Evolutionary conservation across 1,140 invertebrate genomes (phyloP).

Genomic region (Ericerus pela): DNA sequence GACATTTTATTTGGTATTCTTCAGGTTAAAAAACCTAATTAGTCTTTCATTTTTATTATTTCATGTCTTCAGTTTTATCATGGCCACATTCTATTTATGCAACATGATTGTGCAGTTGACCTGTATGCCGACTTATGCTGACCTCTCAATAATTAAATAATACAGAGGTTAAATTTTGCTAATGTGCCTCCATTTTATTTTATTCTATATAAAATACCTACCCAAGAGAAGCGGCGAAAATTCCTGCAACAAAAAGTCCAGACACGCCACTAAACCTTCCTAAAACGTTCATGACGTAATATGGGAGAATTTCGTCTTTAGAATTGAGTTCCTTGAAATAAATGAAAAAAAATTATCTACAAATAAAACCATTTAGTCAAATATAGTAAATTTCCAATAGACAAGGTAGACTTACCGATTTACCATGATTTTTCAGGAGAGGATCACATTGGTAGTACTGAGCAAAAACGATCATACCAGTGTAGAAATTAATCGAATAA

Average conservation of each 20-base stretch:
- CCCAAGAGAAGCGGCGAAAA: slow-evolving; percentile 57
- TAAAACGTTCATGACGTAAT: slow-evolving; percentile 66
- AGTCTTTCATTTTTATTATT: too few species aligned
- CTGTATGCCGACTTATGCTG: too few species aligned
- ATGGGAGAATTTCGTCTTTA: slow-evolving; percentile 62
- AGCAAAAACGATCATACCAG: slow-evolving; percentile 66
- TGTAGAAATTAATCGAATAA: slow-evolving; percentile 62
- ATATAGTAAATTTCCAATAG: too few species aligned
- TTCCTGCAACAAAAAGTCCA: slow-evolving; percentile 76
- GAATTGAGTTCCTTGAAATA: slow-evolving; percentile 36
- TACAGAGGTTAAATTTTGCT: too few species aligned
- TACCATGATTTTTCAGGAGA: slow-evolving; percentile 31
- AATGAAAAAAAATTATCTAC: not conserved
- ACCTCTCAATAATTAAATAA: too few species aligned
- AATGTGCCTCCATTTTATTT: not conserved
- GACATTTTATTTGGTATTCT: too few species aligned
- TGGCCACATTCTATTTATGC: too few species aligned
- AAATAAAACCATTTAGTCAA: not conserved
- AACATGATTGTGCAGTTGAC: too few species aligned
- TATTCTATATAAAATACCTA: slow-evolving; percentile 28
- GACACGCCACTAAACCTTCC: slow-evolving; percentile 53
- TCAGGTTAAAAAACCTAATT: too few species aligned
- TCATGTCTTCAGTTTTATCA: too few species aligned
- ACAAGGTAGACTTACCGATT: not conserved
- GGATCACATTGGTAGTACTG: slow-evolving; percentile 74